Conservation (phyloP, 2,888 invertebrate genomes). For the Urechis unicinctus region DNA sequence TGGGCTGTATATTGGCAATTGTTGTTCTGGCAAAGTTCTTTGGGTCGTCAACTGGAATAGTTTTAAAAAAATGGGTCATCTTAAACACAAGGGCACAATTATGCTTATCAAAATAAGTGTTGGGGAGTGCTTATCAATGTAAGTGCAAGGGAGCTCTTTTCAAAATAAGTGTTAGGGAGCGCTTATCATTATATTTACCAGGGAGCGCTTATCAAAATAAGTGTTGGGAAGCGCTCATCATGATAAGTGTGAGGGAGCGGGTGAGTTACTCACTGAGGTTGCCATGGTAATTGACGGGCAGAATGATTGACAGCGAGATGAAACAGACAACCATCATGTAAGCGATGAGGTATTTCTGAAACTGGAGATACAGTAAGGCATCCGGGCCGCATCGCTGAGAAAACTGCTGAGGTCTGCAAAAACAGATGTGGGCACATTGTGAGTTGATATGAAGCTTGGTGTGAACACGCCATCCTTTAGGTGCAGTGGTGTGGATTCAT, state of each 20-base stretch:
- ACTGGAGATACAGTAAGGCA: constrained; percentile 12
- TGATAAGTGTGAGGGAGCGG: background rate
- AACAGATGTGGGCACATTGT: background rate
- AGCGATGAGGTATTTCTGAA: constrained; percentile 7
- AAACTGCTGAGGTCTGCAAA: constrained; percentile 1
- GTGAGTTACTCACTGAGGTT: constrained; percentile 4
- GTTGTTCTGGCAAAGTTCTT: constrained; percentile 7
- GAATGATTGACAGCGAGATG: constrained; percentile 3
- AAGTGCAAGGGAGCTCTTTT: background rate
- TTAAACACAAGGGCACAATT: too few species aligned
- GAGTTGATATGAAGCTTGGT: too few species aligned
- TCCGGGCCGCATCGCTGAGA: constrained; percentile 15
- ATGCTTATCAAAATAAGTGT: too few species aligned
- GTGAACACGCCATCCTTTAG: too few species aligned
- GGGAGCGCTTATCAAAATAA: background rate
- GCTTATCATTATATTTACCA: too few species aligned
- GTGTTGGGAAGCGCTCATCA: background rate
- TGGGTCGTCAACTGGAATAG: background rate
- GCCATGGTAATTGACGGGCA: constrained; percentile 9
- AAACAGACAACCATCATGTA: background rate
- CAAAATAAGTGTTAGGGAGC: background rate
- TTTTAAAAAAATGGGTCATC: background rate
- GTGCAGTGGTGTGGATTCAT: background rate
- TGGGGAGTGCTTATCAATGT: background rate
- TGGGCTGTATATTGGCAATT: constrained; percentile 7